Evolutionary conservation across 2,888 invertebrate species (phyloP).

Genomic region (Ophion costatus): DNA sequence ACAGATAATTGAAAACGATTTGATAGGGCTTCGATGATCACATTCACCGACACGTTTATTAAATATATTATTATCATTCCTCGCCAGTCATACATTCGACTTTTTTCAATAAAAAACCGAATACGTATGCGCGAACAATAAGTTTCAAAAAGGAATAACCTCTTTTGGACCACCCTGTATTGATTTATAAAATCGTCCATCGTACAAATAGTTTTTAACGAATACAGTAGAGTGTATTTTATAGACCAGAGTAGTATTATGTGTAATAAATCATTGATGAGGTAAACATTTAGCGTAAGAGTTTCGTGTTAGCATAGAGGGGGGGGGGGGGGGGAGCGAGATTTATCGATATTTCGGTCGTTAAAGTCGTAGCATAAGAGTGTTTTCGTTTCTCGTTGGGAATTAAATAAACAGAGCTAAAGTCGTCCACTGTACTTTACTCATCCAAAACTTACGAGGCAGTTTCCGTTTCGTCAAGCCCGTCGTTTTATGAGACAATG

Average conservation of each 20-base stretch:
- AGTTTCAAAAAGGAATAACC: not conserved
- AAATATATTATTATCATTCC: not conserved
- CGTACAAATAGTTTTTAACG: constrained; percentile 27
- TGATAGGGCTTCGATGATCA: not conserved
- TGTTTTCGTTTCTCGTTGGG: constrained; percentile 30
- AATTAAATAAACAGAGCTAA: constrained; percentile 31
- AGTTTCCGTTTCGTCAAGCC: constrained; percentile 24
- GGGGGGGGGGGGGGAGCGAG: not conserved
- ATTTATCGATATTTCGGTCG: constrained; percentile 47
- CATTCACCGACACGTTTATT: not conserved
- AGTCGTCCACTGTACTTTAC: constrained; percentile 3
- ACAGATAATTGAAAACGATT: not conserved
- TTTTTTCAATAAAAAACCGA: not conserved
- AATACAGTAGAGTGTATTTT: constrained; percentile 6
- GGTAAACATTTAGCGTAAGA: constrained; percentile 20
- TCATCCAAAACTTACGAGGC: constrained; percentile 34
- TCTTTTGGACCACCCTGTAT: not conserved
- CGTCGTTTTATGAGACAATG: constrained; percentile 23
- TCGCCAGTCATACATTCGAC: not conserved
- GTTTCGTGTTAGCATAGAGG: not conserved
- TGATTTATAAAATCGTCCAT: not conserved
- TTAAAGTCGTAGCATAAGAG: constrained; percentile 38
- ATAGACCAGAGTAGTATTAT: constrained; percentile 6
- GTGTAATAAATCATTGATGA: constrained; percentile 27
- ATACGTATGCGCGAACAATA: not conserved